Percentiles rank a stretch among this genome's conserved stretches.
Evolutionary conservation across 2,888 invertebrate genomes (phyloP).

Genomic region (Caenorhabditis angaria): DNA sequence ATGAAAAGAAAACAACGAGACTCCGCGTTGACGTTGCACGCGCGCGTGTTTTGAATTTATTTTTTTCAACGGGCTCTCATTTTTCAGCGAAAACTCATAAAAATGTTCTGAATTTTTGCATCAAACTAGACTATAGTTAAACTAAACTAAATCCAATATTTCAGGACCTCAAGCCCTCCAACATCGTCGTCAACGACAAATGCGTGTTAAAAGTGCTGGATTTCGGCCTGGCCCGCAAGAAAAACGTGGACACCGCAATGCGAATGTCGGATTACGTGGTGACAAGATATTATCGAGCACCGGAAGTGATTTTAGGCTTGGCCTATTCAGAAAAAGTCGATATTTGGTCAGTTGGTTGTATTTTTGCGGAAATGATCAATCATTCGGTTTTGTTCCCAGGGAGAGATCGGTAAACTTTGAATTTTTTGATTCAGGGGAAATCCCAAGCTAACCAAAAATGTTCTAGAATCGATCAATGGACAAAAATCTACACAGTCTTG

Average conservation of each 20-base stretch:
- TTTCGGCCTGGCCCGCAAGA: slow-evolving; percentile 96
- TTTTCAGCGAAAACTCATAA: neutral
- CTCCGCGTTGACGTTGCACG: no score
- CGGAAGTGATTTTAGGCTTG: slow-evolving; percentile 86
- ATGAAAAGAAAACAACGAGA: no score
- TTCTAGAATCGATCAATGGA: slow-evolving; percentile 71
- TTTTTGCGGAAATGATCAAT: slow-evolving; percentile 99
- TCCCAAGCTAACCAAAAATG: neutral
- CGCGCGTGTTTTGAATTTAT: no score
- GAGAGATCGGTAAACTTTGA: slow-evolving; percentile 80
- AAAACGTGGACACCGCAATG: slow-evolving; percentile 83
- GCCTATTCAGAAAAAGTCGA: slow-evolving; percentile 91
- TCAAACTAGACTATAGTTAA: no score
- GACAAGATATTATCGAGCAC: slow-evolving; percentile 90
- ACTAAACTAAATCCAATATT: no score
- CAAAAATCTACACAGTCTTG: slow-evolving; percentile 67
- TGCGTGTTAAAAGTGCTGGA: slow-evolving; percentile 98
- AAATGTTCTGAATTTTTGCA: no score
- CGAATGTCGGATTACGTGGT: slow-evolving; percentile 92
- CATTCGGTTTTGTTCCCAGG: slow-evolving; percentile 98
- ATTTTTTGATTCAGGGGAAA: no score
- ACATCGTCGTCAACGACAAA: slow-evolving; percentile 98
- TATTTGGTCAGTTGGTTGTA: slow-evolving; percentile 78
- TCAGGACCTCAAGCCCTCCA: slow-evolving; percentile 97
- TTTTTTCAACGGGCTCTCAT: no score